Evolutionary conservation across 2,888 invertebrate genomes (phyloP), one percentile per base, ranked within the genome.

Genomic region (Automeris io): DNA sequence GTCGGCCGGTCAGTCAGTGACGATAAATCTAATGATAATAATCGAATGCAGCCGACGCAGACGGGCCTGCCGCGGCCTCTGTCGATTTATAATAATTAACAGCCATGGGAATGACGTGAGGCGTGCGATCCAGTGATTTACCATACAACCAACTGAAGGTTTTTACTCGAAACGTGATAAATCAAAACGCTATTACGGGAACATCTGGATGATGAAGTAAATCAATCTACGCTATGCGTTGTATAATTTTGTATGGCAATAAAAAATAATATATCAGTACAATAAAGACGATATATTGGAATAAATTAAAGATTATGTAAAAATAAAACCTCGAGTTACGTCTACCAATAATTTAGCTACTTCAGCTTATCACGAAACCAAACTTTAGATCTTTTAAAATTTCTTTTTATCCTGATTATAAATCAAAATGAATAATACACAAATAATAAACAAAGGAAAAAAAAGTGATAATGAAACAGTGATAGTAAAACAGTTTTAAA

Each of bases 81-180:
- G 64, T 65, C 74, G 61, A 79, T 79, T 77, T 74, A 77, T 77
- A 76, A 76, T 74, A 79, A 79, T 74, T 75, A 75, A 63, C 68
- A 64, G 60, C 57, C 70, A 69, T 70, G 71, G 64, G 64, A 68
- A 73, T 70, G 71, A 74, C 69, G 71, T 56, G 61, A 57, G 63
- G 57, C 65, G 59, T 68, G 67, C 59, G 54, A 63, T 61, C 47
- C 56, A 47, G 54, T 64, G 64, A 62, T 66, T 69, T 70, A 70
- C 60, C 57, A 52, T 55, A 51, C 48, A 55, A 53, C 48, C 53
- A 52, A 46, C 42, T 42, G 32, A 32, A 40, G 35, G 26, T 33
- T 35, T 39, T 40, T 36, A 40, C 33, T 36, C 21, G 32, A 36
- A 40, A 25, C 33, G 25, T 16, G 29, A 36, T 40, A 40, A 40